Evolutionary conservation across 2,113 vertebrate species (phyloP).

Genomic region (Tricholaema leucomelas): DNA sequence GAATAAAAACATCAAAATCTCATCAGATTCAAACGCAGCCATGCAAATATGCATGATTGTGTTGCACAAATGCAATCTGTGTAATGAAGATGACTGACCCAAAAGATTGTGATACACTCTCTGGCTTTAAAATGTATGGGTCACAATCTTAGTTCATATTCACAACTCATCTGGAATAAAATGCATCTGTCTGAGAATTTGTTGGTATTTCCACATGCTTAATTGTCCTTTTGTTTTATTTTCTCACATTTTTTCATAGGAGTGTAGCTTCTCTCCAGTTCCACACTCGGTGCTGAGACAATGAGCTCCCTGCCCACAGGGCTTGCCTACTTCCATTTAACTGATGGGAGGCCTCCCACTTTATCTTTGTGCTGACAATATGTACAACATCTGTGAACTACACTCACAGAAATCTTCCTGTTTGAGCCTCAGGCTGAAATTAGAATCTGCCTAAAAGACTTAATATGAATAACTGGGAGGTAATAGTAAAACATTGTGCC

Average conservation of each 20-base stretch:
- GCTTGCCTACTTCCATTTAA: neutral
- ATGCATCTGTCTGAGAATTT: neutral
- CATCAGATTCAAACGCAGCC: neutral
- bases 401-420: neutral
- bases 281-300: neutral
- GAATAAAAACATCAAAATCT: neutral
- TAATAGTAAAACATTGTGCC: neutral
- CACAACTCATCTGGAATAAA: neutral
- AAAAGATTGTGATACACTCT: neutral
- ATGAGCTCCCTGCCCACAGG: neutral
- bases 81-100: neutral
- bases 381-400: neutral
- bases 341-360: neutral
- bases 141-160: neutral
- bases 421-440: conserved; percentile 13
- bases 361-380: neutral
- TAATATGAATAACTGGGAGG: neutral
- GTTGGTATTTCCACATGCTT: neutral
- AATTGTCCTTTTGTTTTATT: neutral
- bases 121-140: neutral
- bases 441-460: neutral
- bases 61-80: neutral
- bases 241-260: neutral
- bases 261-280: neutral
- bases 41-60: neutral